Evolutionary conservation across 2,888 invertebrate species (phyloP), one percentile per base, ranked within the genome.

Genomic region (Cryptops parisi): DNA sequence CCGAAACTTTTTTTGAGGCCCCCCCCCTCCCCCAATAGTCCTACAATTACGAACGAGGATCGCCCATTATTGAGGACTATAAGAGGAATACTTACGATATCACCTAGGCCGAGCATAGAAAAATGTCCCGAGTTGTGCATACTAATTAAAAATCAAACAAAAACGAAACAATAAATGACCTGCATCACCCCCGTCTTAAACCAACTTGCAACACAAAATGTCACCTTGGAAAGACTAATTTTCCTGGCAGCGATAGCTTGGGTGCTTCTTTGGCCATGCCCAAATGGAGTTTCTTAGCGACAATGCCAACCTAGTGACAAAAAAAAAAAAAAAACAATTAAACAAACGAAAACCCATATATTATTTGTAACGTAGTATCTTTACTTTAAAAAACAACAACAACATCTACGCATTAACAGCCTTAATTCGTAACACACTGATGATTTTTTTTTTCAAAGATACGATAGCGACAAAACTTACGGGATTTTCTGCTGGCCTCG

Each of bases 121-220:
- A 96, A 96, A 72, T 94, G 93, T 63, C 93, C 94, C 63, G 82
- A 80, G 70, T 91, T 90, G 70, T 94, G 91, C 78, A 93, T 84
- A 68, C 91, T 91, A 56, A 52, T 63, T 48, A 25, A 19, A 49
- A 49, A 47, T n/a, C 2, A 3, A 47, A 26, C 6, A 47, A 47
- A 22, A 45, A n/a, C n/a, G n/a, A n/a, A n/a, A n/a, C n/a, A n/a
- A 47, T 5, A 47, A 25, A 45, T 45, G 9, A 19, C 3, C 19
- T 21, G 2, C 44, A 44, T 4, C 19, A 45, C 1, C 19, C 22
- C 2, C n/a, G 2, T 5, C n/a, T 45, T n/a, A n/a, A n/a, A n/a
- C n/a, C n/a, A n/a, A n/a, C n/a, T n/a, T n/a, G n/a, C n/a, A n/a
- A n/a, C n/a, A n/a, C n/a, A n/a, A n/a, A n/a, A n/a, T n/a, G n/a